Percentiles rank a stretch among this genome's conserved stretches.
Evolutionary conservation across 2,797 vertebrate species (phyloP).

Genomic region (Australoheros facetus): DNA sequence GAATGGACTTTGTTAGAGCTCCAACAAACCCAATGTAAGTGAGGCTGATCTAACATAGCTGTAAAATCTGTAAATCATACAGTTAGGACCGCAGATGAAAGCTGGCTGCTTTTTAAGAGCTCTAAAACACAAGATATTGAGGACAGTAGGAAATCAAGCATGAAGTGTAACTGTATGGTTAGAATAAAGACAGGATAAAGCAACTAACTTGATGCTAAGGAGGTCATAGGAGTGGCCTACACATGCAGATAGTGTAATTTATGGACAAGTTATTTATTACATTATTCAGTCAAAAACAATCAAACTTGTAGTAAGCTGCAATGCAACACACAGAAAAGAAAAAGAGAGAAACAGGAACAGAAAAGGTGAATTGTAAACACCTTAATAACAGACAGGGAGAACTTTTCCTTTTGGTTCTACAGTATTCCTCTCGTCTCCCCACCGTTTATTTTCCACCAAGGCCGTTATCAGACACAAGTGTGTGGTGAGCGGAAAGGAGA

Average conservation of each 20-base stretch:
- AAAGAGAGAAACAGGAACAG: background rate
- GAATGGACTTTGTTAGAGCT: background rate
- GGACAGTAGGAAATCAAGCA: background rate
- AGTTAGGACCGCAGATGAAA: background rate
- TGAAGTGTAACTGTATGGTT: background rate
- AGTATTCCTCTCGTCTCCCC: constrained; percentile 36
- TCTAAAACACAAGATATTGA: background rate
- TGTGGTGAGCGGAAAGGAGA: constrained; percentile 68
- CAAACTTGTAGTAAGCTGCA: background rate
- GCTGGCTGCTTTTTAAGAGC: background rate
- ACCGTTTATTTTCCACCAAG: constrained; percentile 62
- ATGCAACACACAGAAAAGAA: background rate
- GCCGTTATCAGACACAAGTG: constrained; percentile 72
- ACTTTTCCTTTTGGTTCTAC: constrained; percentile 29
- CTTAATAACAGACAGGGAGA: constrained; percentile 8
- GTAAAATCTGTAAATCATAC: background rate
- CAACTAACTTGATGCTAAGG: background rate
- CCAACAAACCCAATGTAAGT: background rate
- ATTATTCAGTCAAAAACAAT: background rate
- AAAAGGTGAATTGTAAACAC: constrained; percentile 39
- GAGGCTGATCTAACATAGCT: background rate
- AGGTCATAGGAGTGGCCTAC: background rate
- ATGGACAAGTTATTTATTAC: background rate
- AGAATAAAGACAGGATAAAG: background rate
- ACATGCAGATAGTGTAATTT: background rate